Conservation (phyloP, 2,113 vertebrate genomes). For the Eonycteris spelaea region DNA sequence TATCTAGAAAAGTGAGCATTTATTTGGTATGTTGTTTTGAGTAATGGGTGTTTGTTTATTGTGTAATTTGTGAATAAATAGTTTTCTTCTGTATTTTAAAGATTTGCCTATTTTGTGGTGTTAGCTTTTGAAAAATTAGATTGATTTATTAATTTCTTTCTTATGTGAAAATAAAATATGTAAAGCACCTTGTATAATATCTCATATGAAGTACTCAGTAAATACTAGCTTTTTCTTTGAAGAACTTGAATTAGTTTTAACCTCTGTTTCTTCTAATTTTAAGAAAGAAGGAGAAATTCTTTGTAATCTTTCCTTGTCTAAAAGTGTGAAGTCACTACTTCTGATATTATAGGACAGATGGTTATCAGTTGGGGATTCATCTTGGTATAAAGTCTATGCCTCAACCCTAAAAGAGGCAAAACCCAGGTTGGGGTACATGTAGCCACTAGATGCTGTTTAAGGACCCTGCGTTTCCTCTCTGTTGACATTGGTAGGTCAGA, state of each 20-base stretch:
- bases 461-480: background rate
- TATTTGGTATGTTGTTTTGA: conserved; percentile 53
- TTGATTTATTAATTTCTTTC: background rate
- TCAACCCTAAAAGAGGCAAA: background rate
- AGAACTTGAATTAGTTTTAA: conserved; percentile 5
- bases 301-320: conserved; percentile 4
- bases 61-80: conserved; percentile 66
- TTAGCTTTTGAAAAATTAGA: conserved; percentile 41
- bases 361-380: background rate
- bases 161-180: background rate
- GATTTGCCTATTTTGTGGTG: conserved; percentile 30
- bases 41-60: conserved; percentile 53
- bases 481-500: background rate
- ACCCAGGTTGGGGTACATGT: background rate
- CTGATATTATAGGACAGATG: background rate
- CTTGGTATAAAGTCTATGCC: background rate
- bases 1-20: background rate
- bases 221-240: conserved; percentile 11
- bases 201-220: background rate
- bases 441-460: background rate
- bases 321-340: conserved; percentile 24
- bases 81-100: conserved; percentile 47
- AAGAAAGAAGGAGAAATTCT: background rate
- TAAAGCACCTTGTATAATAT: background rate
- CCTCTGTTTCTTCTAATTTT: conserved; percentile 29